phyloP scores from a whole-genome alignment of 2,797 vertebrate species.

The Lateolabrax maculatus region DNA sequence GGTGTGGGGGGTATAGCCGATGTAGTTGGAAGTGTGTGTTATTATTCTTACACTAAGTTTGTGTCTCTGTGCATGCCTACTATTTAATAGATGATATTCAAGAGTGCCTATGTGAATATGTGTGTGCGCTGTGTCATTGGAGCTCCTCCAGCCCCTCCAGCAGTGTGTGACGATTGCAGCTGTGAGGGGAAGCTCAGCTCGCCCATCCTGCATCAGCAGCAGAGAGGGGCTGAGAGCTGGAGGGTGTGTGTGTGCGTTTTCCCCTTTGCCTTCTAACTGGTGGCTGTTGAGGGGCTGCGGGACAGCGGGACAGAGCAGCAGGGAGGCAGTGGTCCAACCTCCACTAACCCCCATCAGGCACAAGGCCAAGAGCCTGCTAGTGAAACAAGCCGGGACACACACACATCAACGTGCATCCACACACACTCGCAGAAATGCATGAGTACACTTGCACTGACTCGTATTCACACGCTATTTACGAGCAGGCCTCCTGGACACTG shows the following conservation, averaged over 20 bases:
- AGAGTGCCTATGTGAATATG: slow-evolving; percentile 32
- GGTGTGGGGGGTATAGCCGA: slow-evolving; percentile 28
- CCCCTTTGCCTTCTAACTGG: slow-evolving; percentile 42
- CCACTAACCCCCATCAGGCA: slow-evolving; percentile 71
- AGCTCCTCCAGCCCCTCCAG: slow-evolving; percentile 64
- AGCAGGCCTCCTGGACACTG: slow-evolving; percentile 57
- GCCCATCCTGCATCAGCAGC: slow-evolving; percentile 54
- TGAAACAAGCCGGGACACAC: slow-evolving; percentile 41
- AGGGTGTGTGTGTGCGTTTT: slow-evolving; percentile 32
- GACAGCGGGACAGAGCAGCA: slow-evolving; percentile 51
- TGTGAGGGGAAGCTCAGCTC: slow-evolving; percentile 64
- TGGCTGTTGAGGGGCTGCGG: slow-evolving; percentile 62
- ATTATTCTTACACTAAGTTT: slow-evolving; percentile 7
- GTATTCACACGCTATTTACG: slow-evolving; percentile 34
- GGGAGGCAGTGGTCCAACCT: slow-evolving; percentile 67
- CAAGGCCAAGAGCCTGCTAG: slow-evolving; percentile 54
- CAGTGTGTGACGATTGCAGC: slow-evolving; percentile 71
- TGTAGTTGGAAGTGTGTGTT: slow-evolving; percentile 24
- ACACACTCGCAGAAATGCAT: slow-evolving; percentile 18
- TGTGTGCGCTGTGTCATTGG: slow-evolving; percentile 55
- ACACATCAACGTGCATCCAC: background rate
- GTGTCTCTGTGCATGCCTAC: background rate
- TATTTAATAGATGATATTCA: slow-evolving; percentile 33
- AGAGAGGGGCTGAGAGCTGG: slow-evolving; percentile 42
- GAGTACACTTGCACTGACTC: slow-evolving; percentile 11